Conservation (phyloP, 2,113 vertebrate genomes). For the Tetrao urogallus region DNA sequence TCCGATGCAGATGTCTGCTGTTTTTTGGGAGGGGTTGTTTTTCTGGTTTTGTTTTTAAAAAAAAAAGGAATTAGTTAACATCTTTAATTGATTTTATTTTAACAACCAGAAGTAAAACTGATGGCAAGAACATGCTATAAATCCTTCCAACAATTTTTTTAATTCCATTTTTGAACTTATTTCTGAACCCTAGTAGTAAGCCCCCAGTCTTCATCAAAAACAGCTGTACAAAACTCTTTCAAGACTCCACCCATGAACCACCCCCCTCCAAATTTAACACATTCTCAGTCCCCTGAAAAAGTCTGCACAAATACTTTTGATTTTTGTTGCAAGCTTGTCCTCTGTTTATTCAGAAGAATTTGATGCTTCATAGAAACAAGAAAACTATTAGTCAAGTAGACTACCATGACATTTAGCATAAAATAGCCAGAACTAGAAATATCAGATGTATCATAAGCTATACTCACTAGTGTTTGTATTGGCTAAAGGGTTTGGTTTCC, state of each 20-base stretch:
- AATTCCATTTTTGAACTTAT: neutral
- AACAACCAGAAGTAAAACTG: neutral
- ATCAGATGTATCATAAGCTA: neutral
- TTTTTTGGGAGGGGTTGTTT: neutral
- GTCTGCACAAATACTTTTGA: accelerated
- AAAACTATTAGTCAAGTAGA: neutral
- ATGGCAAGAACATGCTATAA: neutral
- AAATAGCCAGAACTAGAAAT: neutral
- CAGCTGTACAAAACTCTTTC: neutral
- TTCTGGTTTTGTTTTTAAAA: neutral
- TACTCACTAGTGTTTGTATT: constrained; percentile 95
- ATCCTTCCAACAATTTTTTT: neutral
- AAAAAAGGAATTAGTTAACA: neutral
- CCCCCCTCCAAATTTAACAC: accelerated
- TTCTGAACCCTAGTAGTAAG: neutral
- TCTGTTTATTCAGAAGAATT: accelerated
- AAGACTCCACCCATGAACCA: neutral
- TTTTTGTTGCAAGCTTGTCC: neutral
- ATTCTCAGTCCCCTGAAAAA: neutral
- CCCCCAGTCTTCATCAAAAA: accelerated
- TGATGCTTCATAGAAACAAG: neutral
- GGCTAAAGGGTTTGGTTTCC: constrained; percentile 98
- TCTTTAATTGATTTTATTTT: neutral
- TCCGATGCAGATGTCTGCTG: neutral
- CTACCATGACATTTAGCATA: neutral